Evolutionary conservation across 2,888 invertebrate genomes (phyloP), one percentile per base, ranked within the genome.

Genomic region (Malthinus flaveolus): DNA sequence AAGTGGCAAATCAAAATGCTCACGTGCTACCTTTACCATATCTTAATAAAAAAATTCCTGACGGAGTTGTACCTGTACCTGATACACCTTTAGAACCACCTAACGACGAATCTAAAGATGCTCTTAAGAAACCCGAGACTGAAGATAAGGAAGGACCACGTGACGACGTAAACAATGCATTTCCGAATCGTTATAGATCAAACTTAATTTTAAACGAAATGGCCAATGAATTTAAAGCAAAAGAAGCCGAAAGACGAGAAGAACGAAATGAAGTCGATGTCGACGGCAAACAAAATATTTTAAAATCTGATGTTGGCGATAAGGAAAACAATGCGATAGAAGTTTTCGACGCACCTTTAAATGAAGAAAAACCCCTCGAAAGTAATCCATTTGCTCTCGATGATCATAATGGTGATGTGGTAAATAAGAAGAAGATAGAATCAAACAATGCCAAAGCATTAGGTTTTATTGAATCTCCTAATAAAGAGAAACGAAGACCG

Each of bases 151-250:
- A 55, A 11, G 42, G 56, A 10, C 39, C 12, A 12, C 49, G 52
- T 2, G 61, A 58, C 4, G 70, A 73, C 23, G 65, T 68, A 6
- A 67, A 70, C 5, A 71, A 74, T 56, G 61, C 70, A 48, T 72
- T 75, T 1, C 78, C 79, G 23, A 79, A 78, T 65, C 68, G 76
- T 52, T 73, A 81, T 32, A 78, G 79, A 53, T 79, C 80, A 66
- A 80, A 81, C 69, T 78, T 80, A n/a, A 78, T 75, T 31, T 77
- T 75, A 12, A 79, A 79, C 64, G 79, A 79, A 56, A 78, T 78
- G 75, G 79, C 52, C 71, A 67, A 50, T 60, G 66, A 63, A 35
- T 75, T 67, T 64, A 70, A 62, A n/a, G 77, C 79, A 1, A 51
- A 49, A 35, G 59, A 65, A 32, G 58, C 55, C 56, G 76, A 75